Percentiles rank a stretch among this genome's conserved stretches.
Evolutionary conservation across 1,140 invertebrate species (phyloP).

Genomic region (Leptinotarsa lineolata): DNA sequence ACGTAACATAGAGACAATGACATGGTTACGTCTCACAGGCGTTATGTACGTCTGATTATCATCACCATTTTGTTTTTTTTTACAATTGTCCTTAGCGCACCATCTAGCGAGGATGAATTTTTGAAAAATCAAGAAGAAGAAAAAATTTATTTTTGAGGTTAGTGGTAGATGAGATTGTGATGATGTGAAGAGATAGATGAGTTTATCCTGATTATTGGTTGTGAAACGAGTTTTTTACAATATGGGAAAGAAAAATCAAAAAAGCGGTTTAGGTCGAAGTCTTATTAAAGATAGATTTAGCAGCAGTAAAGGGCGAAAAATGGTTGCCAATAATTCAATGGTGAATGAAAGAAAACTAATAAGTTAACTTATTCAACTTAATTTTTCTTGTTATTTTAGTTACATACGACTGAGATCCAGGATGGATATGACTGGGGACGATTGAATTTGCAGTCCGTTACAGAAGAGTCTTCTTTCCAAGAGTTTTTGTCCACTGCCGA

Average conservation of each 20-base stretch:
- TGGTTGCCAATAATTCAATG: conserved; percentile 68
- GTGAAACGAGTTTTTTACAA: conserved; percentile 24
- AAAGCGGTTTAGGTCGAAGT: conserved; percentile 66
- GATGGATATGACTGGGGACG: conserved; percentile 91
- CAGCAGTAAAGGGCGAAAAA: conserved; percentile 60
- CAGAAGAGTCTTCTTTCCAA: conserved; percentile 92
- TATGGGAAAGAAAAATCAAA: conserved; percentile 71
- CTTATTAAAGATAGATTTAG: conserved; percentile 80
- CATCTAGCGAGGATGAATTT: too few species aligned
- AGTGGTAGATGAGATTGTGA: too few species aligned
- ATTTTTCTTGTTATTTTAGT: conserved; percentile 59
- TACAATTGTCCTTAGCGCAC: too few species aligned
- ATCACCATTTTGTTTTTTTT: too few species aligned
- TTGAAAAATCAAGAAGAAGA: too few species aligned
- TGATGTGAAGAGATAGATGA: too few species aligned
- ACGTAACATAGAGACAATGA: too few species aligned
- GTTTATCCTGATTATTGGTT: too few species aligned
- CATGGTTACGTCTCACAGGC: too few species aligned
- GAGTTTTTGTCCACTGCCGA: conserved; percentile 95
- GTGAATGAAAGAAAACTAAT: conserved; percentile 52
- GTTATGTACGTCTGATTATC: too few species aligned
- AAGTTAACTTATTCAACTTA: conserved; percentile 2
- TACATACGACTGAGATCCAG: conserved; percentile 84
- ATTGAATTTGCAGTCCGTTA: conserved; percentile 90
- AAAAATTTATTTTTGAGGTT: too few species aligned